These are phyloP conservation scores for Mongoloraphidia duomilia DNA, from an alignment of 2,888 invertebrate genomes.

Conservation along the genomic window DNA sequence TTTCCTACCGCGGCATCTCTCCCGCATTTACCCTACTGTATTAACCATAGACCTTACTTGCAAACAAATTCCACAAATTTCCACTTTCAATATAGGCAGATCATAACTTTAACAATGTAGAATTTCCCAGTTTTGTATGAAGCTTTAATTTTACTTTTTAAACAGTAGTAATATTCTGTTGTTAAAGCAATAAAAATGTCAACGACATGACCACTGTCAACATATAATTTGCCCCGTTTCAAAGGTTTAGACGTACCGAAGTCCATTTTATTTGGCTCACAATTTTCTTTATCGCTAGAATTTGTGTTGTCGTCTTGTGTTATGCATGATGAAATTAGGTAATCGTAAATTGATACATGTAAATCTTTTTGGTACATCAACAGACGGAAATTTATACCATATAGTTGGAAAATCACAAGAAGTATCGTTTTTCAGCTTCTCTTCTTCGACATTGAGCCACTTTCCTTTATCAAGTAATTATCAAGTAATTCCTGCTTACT, in stretches of 20 bases:
- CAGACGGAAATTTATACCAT: no score
- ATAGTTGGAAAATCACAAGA: no score
- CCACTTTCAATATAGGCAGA: no score
- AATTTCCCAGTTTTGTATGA: constrained; percentile 6
- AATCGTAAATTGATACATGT: constrained; percentile 8
- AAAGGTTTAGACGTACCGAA: constrained; percentile 9
- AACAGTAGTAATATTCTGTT: constrained; percentile 5
- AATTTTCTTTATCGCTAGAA: constrained; percentile 2
- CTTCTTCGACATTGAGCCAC: no score
- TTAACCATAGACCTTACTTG: no score
- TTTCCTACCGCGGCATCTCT: no score
- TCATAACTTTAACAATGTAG: constrained; percentile 6
- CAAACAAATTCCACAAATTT: no score
- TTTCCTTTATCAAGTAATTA: no score
- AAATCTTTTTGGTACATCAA: not conserved
- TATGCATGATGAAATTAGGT: constrained; percentile 8
- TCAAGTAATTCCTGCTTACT: no score
- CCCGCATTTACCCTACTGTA: no score
- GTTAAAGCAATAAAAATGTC: constrained; percentile 6
- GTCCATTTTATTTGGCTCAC: constrained; percentile 4
- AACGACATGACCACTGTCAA: constrained; percentile 8
- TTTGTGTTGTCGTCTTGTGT: constrained; percentile 1
- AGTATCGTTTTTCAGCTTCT: no score
- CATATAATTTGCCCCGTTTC: constrained; percentile 9
- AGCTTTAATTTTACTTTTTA: constrained; percentile 8